Base-by-base conservation (phyloP, 2,113 vertebrate species). In the Otis tarda region DNA sequence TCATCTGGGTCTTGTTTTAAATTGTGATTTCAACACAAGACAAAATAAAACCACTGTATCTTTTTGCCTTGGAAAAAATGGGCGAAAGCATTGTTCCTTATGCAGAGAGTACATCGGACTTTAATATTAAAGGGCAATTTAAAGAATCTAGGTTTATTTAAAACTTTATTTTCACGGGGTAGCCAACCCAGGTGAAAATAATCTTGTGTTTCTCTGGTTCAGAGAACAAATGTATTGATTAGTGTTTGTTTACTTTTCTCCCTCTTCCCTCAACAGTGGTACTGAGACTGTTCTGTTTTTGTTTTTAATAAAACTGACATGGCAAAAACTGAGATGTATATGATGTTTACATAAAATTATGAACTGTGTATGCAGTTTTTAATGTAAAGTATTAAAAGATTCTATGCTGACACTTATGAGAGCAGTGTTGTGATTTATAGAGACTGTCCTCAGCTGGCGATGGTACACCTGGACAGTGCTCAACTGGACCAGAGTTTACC, bases 341-440 rank as follows among this genome's bases (percentile, higher is more conserved):
- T 97, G 97, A 98, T 98, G 98, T 98, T 98, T 98, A 98, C 98
- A 98, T 97, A 95, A 98, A 97, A 97, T 84, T 97, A 98, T 97
- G 96, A 97, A 95, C 97, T 98, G 98, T 98, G 98, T 98, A 98
- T 97, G 97, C 98, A 98, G 98, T 97, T 98, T 98, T 98, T 97
- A 96, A 98, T 98, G 98, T 98, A 97, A 98, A 98, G 91, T 98
- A 98, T 98, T 98, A 98, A 98, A 98, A 97, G 93, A 98, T 56
- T 98, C 97, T 98, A 97, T 98, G 97, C 97, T 95, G 97, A 98
- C 79, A 45, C 77, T 94, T 79, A 52, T 90, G 96, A 89, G 91
- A 94, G 82, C 25, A 0, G 75, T 83, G 78, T n/a, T 97, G 94
- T 98, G 91, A 43, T 95, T 97, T 87, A 55, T 17, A 5, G 75